Percentiles rank a stretch among this genome's conserved stretches.
These are phyloP conservation scores for fruit fly (Drosophila melanogaster) DNA, from an alignment of 1,140 invertebrate genomes.

Conservation along the genomic window Release_6_plus_ISO1_MT NT_037436.4:7407001-7407500, in stretches of 20 bases:
- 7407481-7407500: constrained; percentile 10
- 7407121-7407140: constrained; percentile 69
- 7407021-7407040: constrained; percentile 16
- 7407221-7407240: neutral
- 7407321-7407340: no score
- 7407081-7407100: constrained; percentile 65
- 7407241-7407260: neutral
- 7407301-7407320: no score
- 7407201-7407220: neutral
- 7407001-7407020: constrained; percentile 52
- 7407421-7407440: constrained; percentile 5
- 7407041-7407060: constrained; percentile 25
- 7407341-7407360: neutral
- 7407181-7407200: constrained; percentile 1
- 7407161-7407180: constrained; percentile 55
- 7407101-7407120: constrained; percentile 73
- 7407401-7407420: constrained; percentile 2
- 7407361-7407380: neutral
- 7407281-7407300: no score
- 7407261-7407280: no score
- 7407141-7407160: constrained; percentile 55
- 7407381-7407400: neutral
- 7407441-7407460: constrained; percentile 2
- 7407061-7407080: constrained; percentile 70
- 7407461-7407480: constrained; percentile 3